Conservation (phyloP, 2,888 invertebrate genomes). For the Lobophora halterata region DNA sequence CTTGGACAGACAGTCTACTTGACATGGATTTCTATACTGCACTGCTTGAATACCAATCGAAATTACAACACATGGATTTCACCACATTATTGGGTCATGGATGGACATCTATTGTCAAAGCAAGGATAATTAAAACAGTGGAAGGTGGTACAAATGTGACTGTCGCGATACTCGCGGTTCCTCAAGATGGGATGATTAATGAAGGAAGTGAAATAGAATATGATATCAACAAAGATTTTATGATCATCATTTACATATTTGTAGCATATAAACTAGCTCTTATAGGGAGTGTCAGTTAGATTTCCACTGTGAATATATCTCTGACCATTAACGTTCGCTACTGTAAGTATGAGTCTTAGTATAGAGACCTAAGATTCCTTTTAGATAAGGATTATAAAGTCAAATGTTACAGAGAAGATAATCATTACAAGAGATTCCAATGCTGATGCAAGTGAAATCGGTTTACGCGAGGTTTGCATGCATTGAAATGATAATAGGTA, state of each 20-base stretch:
- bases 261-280: conserved; percentile 1
- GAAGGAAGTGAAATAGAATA: conserved; percentile 29
- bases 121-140: conserved; percentile 52
- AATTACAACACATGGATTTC: conserved; percentile 77
- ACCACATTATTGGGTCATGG: conserved; percentile 78
- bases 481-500: conserved; percentile 23
- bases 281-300: conserved; percentile 13
- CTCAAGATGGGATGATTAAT: conserved; percentile 32
- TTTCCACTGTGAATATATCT: conserved; percentile 15
- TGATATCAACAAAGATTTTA: conserved; percentile 18
- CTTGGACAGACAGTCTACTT: conserved; percentile 70
- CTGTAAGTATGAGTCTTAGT: background rate
- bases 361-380: background rate
- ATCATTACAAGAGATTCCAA: conserved; percentile 9
- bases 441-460: conserved; percentile 23
- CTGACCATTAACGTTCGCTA: no score
- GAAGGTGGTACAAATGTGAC: conserved; percentile 37
- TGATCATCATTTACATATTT: no score
- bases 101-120: conserved; percentile 55
- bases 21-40: conserved; percentile 77
- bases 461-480: conserved; percentile 20
- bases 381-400: background rate
- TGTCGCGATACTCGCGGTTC: no score
- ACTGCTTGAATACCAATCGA: conserved; percentile 72
- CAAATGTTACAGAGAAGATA: background rate